Conservation (phyloP, 2,113 vertebrate genomes). For the Phalacrocorax carbo region DNA sequence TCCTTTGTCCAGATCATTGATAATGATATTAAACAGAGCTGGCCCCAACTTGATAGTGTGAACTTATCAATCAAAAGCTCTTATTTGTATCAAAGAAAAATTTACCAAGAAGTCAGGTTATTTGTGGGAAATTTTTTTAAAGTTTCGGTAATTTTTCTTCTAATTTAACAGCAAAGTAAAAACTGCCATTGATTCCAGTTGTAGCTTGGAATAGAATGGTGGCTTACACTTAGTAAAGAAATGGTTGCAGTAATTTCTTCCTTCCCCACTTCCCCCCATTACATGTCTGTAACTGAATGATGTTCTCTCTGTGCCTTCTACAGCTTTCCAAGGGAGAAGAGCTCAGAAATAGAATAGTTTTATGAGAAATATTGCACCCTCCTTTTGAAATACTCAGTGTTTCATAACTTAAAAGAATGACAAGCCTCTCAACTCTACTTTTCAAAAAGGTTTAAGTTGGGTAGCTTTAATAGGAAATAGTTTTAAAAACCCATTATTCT, state of each 20-base stretch:
- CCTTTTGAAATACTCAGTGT: neutral
- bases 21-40: neutral
- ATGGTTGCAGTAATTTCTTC: neutral
- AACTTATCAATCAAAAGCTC: neutral
- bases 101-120: neutral
- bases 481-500: conserved; percentile 58
- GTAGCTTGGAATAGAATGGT: neutral
- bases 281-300: neutral
- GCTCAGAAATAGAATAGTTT: neutral
- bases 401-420: neutral
- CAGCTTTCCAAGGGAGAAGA: neutral
- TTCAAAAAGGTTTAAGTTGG: neutral
- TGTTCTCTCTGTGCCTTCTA: neutral
- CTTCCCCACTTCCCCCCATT: neutral
- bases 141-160: neutral
- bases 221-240: neutral
- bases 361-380: neutral
- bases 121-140: neutral
- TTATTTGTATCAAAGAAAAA: neutral
- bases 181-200: neutral
- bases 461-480: conserved; percentile 6
- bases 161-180: neutral
- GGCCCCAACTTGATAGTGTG: neutral
- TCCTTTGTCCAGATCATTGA: accelerated
- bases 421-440: neutral